phyloP scores from a whole-genome alignment of 2,113 vertebrate genomes.

The Calypte anna region DNA sequence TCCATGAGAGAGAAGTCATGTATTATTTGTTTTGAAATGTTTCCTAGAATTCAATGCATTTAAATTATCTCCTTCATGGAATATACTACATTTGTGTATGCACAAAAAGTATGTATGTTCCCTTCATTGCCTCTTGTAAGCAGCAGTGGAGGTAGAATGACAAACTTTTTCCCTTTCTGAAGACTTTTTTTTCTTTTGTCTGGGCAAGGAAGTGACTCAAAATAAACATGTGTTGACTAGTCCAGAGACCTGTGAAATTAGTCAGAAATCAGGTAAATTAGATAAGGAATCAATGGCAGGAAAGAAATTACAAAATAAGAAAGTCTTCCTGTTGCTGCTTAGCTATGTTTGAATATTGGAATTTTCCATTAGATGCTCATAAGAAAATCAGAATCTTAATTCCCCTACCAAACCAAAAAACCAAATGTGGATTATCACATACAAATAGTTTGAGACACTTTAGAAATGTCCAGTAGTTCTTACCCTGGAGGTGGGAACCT shows the following conservation, averaged over 20 bases:
- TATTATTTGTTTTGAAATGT: neutral
- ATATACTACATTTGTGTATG: neutral
- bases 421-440: neutral
- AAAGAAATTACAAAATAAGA: neutral
- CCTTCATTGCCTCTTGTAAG: neutral
- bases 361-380: neutral
- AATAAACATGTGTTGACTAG: neutral
- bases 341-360: neutral
- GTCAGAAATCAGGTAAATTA: slow-evolving; percentile 9
- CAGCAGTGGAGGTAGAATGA: neutral
- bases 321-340: neutral
- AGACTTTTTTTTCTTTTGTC: neutral
- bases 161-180: neutral
- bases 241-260: neutral
- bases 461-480: neutral
- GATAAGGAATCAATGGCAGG: neutral
- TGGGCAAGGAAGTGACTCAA: neutral
- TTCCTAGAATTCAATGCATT: neutral
- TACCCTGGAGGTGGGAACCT: neutral
- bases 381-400: neutral
- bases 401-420: neutral
- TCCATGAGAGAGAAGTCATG: neutral
- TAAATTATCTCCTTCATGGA: neutral
- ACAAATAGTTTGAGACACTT: neutral
- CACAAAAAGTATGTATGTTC: neutral